Percentiles rank a stretch among this genome's conserved stretches.
phyloP scores from a whole-genome alignment of 2,888 invertebrate species.

The Serrognathus titanus region DNA sequence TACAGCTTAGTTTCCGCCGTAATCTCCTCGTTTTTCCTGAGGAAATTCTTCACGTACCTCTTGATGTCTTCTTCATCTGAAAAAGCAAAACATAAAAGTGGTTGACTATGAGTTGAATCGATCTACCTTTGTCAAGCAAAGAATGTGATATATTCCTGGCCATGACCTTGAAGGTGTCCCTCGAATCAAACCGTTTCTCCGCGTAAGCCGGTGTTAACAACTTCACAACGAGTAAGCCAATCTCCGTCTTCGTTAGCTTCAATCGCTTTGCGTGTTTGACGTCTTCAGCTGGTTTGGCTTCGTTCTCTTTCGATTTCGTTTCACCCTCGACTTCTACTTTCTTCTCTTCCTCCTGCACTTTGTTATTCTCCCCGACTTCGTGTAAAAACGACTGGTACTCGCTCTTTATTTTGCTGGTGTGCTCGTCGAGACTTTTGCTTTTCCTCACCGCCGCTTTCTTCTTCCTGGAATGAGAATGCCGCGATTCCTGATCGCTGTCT shows the following conservation, averaged over 20 bases:
- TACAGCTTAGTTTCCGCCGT: conserved; percentile 35
- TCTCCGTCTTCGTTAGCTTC: conserved; percentile 45
- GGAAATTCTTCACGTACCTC: conserved; percentile 56
- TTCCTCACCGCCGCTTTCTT: neutral
- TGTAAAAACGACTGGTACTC: neutral
- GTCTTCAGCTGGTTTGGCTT: neutral
- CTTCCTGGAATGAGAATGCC: too few relatives aligned
- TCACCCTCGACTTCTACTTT: neutral
- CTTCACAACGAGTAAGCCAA: conserved; percentile 67
- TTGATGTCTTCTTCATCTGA: conserved; percentile 62
- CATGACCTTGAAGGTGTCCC: conserved; percentile 68
- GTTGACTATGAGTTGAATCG: neutral
- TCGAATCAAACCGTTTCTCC: conserved; percentile 62
- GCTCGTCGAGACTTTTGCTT: neutral
- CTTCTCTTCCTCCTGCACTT: conserved; percentile 3
- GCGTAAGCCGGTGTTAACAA: conserved; percentile 71
- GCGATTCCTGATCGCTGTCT: conserved; percentile 14
- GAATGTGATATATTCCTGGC: conserved; percentile 71
- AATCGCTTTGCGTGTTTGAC: neutral
- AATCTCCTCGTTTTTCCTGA: conserved; percentile 56
- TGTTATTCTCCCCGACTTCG: neutral
- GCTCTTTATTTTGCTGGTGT: neutral
- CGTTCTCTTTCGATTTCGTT: neutral
- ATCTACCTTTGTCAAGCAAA: conserved; percentile 46
- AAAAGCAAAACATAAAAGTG: conserved; percentile 38